Evolutionary conservation across 2,797 vertebrate species (phyloP).

Genomic region (Cetoscarus ocellatus): DNA sequence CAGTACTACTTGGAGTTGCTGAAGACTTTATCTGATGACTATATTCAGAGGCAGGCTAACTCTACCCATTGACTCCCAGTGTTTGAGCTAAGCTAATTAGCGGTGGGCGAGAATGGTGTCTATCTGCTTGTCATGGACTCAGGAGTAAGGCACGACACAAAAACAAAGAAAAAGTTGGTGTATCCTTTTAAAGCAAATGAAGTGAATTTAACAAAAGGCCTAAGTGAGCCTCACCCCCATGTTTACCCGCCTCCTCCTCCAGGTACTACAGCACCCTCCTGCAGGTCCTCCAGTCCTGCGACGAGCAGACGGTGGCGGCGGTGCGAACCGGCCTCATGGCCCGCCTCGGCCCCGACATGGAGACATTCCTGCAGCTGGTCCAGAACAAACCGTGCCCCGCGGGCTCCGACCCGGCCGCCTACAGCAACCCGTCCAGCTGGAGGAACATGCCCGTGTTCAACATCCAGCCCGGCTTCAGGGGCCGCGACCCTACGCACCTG

Average conservation of each 20-base stretch:
- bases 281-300: conserved; percentile 90
- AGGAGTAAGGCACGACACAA: too few relatives aligned
- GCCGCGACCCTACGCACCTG: conserved; percentile 85
- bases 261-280: conserved; percentile 96
- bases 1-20: too few relatives aligned
- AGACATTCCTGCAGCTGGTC: conserved; percentile 92
- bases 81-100: too few relatives aligned
- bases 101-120: too few relatives aligned
- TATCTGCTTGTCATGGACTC: too few relatives aligned
- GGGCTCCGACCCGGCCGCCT: conserved; percentile 47
- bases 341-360: conserved; percentile 92
- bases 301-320: conserved; percentile 88
- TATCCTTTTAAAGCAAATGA: too few relatives aligned
- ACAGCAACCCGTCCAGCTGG: conserved; percentile 82
- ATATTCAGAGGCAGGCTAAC: too few relatives aligned
- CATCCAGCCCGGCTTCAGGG: conserved; percentile 89
- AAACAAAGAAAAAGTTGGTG: too few relatives aligned
- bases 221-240: too few relatives aligned
- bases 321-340: conserved; percentile 89
- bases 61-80: too few relatives aligned
- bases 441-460: conserved; percentile 92
- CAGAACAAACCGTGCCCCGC: conserved; percentile 89
- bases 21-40: too few relatives aligned
- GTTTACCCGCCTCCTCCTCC: conserved; percentile 5
- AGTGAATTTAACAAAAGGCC: too few relatives aligned